phyloP scores from a whole-genome alignment of 2,113 vertebrate species.

The Elephantulus edwardii region DNA sequence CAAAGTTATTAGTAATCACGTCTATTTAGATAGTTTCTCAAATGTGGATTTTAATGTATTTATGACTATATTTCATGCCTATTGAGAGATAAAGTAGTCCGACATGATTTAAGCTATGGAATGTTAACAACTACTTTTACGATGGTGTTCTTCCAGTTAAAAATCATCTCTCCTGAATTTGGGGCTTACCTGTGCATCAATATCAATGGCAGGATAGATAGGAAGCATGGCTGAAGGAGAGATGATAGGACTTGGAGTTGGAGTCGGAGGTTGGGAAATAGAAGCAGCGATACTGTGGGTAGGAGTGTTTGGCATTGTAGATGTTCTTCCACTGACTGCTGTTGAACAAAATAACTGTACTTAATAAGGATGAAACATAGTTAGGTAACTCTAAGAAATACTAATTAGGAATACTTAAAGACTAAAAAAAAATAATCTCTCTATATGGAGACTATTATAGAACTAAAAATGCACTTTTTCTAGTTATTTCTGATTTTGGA shows the following conservation, averaged over 20 bases:
- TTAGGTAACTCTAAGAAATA: not conserved
- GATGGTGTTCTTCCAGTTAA: not conserved
- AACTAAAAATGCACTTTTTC: slow-evolving; percentile 52
- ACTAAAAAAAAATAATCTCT: not conserved
- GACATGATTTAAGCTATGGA: not conserved
- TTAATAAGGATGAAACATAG: slow-evolving; percentile 79
- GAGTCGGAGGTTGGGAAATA: slow-evolving; percentile 93
- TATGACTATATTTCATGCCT: not conserved
- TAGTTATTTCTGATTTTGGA: slow-evolving; percentile 22
- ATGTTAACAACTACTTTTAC: not conserved
- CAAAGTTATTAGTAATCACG: not conserved
- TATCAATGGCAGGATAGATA: slow-evolving; percentile 98
- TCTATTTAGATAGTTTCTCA: not conserved
- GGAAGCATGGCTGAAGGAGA: slow-evolving; percentile 97
- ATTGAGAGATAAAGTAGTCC: not conserved
- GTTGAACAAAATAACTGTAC: slow-evolving; percentile 86
- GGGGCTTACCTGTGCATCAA: slow-evolving; percentile 95
- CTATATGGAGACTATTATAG: slow-evolving; percentile 38
- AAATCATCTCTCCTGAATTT: not conserved
- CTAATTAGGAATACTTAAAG: slow-evolving; percentile 44
- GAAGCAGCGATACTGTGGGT: slow-evolving; percentile 92
- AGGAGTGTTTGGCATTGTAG: slow-evolving; percentile 93
- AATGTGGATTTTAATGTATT: slow-evolving; percentile 30
- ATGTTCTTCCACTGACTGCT: slow-evolving; percentile 98
- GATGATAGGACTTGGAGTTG: slow-evolving; percentile 92